Base-by-base conservation (phyloP, 2,888 invertebrate genomes). In the Tetranychus truncatus region DNA sequence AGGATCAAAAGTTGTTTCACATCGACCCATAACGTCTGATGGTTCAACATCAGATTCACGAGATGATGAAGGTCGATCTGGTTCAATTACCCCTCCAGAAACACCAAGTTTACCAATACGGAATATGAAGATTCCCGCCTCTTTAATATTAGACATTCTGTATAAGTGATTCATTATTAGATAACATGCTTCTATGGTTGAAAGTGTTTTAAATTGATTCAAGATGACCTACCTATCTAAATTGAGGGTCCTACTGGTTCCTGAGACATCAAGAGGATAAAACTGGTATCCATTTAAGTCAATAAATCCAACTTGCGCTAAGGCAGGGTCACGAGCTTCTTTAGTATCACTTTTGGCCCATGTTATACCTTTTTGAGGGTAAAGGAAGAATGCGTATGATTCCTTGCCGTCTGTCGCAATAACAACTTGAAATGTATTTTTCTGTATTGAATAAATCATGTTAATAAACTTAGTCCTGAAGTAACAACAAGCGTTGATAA, bases 241-340 rank as follows among this genome's bases (percentile, higher is more conserved):
- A 82, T 89, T 89, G 79, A 87, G 85, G 78, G 91, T 89, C 83
- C 91, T 90, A 82, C 92, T 91, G n/a, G 91, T 91, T 71, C 95
- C 96, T 18, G 95, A 95, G 75, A 92, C 92, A 77, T 89, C 88
- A 24, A 96, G 85, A 3, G 87, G 87, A 80, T 55, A 55, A 55
- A 87, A 88, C 75, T 88, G 84, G 76, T 89, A 86, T 67, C 91
- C 91, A 81, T 92, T 91, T 77, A 90, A 90, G 1, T 91, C 87
- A 78, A 92, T 88, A 80, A 97, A 90, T 3, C 95, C 96, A 74
- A 90, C 93, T 84, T 97, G 96, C 1, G 93, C 95, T 80, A 55
- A 55, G 6, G 55, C 55, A 15, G 55, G 15, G 6, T 55, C 55
- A 15, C 55, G 55, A 55, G 55, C 9, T 55, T 55, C 87, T 79